Conservation (phyloP, 2,797 vertebrate genomes). For the Peromyscus aztecus region DNA sequence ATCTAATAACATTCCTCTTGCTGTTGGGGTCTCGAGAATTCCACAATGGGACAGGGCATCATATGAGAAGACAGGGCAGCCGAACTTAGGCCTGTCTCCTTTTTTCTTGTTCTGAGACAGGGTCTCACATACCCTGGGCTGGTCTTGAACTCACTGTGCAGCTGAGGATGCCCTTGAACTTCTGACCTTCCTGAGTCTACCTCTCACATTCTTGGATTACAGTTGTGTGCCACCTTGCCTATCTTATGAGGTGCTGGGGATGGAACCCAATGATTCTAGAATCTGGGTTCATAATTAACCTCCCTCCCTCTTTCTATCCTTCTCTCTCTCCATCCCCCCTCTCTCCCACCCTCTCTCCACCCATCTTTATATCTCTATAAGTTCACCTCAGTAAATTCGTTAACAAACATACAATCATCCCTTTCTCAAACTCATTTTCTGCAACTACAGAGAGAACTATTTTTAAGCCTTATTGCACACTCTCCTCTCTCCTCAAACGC, state of each 20-base stretch:
- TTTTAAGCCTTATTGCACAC: conserved; percentile 70
- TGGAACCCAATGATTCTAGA: not conserved
- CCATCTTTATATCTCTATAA: not conserved
- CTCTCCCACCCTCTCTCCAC: not conserved
- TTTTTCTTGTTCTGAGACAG: not conserved
- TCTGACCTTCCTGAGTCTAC: not conserved
- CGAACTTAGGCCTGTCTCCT: not conserved
- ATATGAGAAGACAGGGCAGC: not conserved
- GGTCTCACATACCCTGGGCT: not conserved
- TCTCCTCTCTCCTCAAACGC: conserved; percentile 54
- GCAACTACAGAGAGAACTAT: conserved; percentile 55
- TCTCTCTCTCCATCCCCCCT: too few species aligned
- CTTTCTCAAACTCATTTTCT: conserved; percentile 50
- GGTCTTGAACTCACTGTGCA: not conserved
- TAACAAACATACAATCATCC: not conserved
- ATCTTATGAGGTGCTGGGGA: too few species aligned
- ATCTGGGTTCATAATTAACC: not conserved
- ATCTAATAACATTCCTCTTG: not conserved
- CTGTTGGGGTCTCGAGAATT: not conserved
- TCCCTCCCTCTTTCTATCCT: not conserved
- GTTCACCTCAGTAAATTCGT: conserved; percentile 29
- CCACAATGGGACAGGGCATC: too few species aligned
- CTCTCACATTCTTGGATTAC: not conserved
- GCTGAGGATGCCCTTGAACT: not conserved
- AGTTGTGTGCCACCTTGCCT: not conserved